phyloP scores from a whole-genome alignment of 2,797 vertebrate genomes.

The Odontamblyopus rebecca region DNA sequence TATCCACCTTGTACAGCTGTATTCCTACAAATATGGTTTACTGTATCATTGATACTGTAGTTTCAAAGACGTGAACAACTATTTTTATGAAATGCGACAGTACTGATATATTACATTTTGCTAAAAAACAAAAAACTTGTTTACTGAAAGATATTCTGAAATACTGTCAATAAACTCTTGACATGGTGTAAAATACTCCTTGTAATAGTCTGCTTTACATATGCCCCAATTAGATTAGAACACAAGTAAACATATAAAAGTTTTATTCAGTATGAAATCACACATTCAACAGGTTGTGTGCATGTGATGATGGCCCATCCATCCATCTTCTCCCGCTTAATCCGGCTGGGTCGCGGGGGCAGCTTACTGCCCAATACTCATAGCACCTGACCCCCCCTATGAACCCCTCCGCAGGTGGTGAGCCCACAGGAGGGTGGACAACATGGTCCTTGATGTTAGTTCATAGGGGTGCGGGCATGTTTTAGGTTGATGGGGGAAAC shows the following conservation, averaged over 20 bases:
- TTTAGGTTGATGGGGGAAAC: too few relatives aligned
- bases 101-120: slow-evolving; percentile 99
- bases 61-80: slow-evolving; percentile 99
- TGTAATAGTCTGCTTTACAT: not conserved
- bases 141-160: slow-evolving; percentile 99
- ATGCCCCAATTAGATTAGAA: too few relatives aligned
- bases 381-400: too few relatives aligned
- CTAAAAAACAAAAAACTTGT: slow-evolving; percentile 96
- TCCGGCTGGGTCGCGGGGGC: too few relatives aligned
- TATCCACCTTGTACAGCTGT: slow-evolving; percentile 99
- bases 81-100: slow-evolving; percentile 99
- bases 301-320: too few relatives aligned
- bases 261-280: slow-evolving; percentile 12
- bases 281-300: not conserved
- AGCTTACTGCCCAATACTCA: too few relatives aligned
- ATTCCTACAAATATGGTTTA: slow-evolving; percentile 99
- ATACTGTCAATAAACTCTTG: slow-evolving; percentile 99
- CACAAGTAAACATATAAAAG: too few relatives aligned
- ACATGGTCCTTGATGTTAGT: too few relatives aligned
- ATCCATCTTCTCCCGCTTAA: too few relatives aligned
- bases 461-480: too few relatives aligned
- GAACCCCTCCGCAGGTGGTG: too few relatives aligned
- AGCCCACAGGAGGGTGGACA: too few relatives aligned
- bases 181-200: slow-evolving; percentile 76
- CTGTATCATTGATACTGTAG: slow-evolving; percentile 98